Evolutionary conservation across 2,888 invertebrate species (phyloP).

Genomic region (Tipula lateralis): DNA sequence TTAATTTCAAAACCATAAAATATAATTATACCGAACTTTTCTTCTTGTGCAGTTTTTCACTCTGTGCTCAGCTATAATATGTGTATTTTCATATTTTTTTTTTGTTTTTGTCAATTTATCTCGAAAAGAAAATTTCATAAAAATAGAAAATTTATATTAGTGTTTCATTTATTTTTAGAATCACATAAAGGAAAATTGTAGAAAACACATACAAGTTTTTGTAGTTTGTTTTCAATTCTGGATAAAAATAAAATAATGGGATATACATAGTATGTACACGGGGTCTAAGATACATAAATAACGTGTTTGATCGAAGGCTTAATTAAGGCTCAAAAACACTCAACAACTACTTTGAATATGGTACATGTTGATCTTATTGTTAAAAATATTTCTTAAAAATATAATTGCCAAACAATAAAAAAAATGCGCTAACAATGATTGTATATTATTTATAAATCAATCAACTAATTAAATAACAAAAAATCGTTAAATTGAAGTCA

Average conservation of each 20-base stretch:
- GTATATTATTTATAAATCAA: not conserved
- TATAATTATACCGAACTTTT: not conserved
- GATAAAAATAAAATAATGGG: not conserved
- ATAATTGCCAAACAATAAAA: not conserved
- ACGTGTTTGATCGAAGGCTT: not conserved
- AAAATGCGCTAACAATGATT: not conserved
- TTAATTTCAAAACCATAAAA: not conserved
- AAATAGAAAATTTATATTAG: not conserved
- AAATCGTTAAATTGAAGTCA: not conserved
- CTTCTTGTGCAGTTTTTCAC: not conserved
- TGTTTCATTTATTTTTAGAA: not conserved
- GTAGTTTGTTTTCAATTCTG: not conserved
- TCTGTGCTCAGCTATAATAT: not conserved
- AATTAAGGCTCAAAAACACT: not conserved
- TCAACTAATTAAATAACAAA: not conserved
- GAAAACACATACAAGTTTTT: not conserved
- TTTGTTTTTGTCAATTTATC: not conserved
- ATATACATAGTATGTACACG: not conserved
- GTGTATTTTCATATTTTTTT: not conserved
- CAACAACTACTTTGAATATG: not conserved
- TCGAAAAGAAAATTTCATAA: not conserved
- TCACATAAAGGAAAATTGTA: not conserved
- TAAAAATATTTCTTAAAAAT: not conserved
- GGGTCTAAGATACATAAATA: not conserved
- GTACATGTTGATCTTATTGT: not conserved